These are phyloP conservation scores for Hesperia comma DNA, from an alignment of 2,888 invertebrate genomes.

Conservation along the genomic window DNA sequence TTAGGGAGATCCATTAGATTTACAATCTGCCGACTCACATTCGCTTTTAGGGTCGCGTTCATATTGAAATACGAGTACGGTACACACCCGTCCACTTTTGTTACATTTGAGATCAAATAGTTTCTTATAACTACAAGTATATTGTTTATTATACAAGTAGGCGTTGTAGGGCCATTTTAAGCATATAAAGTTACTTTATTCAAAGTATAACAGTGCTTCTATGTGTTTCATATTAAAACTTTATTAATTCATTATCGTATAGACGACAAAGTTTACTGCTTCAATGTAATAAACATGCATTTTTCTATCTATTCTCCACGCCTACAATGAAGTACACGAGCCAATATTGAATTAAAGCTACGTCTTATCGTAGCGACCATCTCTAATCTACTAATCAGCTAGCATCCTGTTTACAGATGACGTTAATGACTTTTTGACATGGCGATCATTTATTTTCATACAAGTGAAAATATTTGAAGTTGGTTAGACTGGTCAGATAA, in stretches of 20 bases:
- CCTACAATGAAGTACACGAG: background rate
- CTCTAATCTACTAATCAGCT: conserved; percentile 49
- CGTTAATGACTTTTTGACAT: conserved; percentile 66
- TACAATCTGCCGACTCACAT: conserved; percentile 73
- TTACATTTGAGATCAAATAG: conserved; percentile 24
- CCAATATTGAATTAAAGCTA: conserved; percentile 16
- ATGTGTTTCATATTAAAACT: too few species aligned
- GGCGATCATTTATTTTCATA: conserved; percentile 49
- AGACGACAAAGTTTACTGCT: too few species aligned
- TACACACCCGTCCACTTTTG: conserved; percentile 22
- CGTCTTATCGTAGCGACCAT: conserved; percentile 58
- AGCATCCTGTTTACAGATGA: conserved; percentile 68
- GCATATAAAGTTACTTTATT: background rate
- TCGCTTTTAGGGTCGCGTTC: conserved; percentile 63
- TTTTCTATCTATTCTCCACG: background rate
- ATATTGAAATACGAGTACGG: conserved; percentile 34
- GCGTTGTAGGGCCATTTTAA: background rate
- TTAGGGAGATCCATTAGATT: conserved; percentile 73
- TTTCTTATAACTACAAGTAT: background rate
- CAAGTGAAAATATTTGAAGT: conserved; percentile 55
- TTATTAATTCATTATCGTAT: too few species aligned
- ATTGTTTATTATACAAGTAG: background rate
- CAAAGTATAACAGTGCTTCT: background rate
- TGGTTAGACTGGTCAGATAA: conserved; percentile 52
- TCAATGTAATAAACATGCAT: background rate